These are phyloP conservation scores for Muscina levida DNA, from an alignment of 2,888 invertebrate species.

Conservation along the genomic window DNA sequence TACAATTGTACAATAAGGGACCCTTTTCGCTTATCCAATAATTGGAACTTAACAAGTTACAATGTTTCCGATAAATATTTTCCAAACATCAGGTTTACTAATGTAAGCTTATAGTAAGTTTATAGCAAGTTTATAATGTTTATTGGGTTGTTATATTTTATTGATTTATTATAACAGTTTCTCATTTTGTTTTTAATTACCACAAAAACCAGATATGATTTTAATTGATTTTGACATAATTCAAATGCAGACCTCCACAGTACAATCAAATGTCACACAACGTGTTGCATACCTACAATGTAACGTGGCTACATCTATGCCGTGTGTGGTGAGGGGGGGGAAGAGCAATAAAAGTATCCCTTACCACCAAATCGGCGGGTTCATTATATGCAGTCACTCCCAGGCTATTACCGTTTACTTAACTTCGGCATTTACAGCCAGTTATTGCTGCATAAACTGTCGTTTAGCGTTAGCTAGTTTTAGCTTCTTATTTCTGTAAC, in stretches of 20 bases:
- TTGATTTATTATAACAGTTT: conserved; percentile 37
- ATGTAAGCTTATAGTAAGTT: no score
- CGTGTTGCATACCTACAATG: conserved; percentile 3
- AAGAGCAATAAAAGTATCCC: not conserved
- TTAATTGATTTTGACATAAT: conserved; percentile 79
- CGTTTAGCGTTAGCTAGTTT: conserved; percentile 28
- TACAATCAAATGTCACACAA: conserved; percentile 53
- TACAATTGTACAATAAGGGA: no score
- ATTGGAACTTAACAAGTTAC: no score
- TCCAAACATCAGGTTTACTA: no score
- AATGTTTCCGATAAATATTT: no score
- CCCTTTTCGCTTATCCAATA: no score
- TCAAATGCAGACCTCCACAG: conserved; percentile 74
- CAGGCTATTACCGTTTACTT: conserved; percentile 37
- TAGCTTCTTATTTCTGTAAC: conserved; percentile 29
- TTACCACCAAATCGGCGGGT: conserved; percentile 7
- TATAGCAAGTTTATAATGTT: no score
- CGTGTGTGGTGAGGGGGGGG: not conserved
- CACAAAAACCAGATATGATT: conserved; percentile 72
- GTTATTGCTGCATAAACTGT: not conserved
- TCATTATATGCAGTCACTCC: conserved; percentile 42
- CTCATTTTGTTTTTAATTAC: conserved; percentile 40
- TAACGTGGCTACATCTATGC: not conserved
- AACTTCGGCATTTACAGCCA: conserved; percentile 19
- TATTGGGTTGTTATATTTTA: conserved; percentile 30